Evolutionary conservation across 2,888 invertebrate genomes (phyloP), one percentile per base, ranked within the genome.

Genomic region (Amitus sp.): DNA sequence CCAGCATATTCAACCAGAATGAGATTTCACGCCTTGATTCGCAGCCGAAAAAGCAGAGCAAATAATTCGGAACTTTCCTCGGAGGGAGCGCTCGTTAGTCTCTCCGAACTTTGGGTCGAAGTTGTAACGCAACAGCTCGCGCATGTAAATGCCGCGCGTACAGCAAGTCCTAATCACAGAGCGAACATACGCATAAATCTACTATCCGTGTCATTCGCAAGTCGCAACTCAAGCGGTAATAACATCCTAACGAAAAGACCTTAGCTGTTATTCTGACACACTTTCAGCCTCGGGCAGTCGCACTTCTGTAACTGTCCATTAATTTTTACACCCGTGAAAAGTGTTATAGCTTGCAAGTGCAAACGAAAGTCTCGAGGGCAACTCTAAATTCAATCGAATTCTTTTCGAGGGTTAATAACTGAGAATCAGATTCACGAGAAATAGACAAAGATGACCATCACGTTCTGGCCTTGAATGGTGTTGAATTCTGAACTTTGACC

Each of bases 161-260:
- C 74, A 70, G 74, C 68, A 72, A 70, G 69, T 73, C 69, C 77
- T 79, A 80, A 80, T 79, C 79, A 80, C 75, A 78, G 77, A 77
- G 77, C 73, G 65, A 67, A 70, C 60, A 66, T 40, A 53, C 63
- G 66, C 71, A 75, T 80, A 80, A 80, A 80, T 80, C 78, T 75
- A 58, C 40, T 13, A 37, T 56, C 61, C 67, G 73, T 79, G 80
- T 79, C 80, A 79, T 79, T 80, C 73, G 73, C 65, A 71, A 77
- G 72, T 75, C 73, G 66, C 80, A 77, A 79, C 74, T 78, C 78
- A 77, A 68, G 62, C 71, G 75, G 73, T 80, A 81, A 80, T 81
- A 78, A 80, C 72, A 80, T 76, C 73, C 71, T 73, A 68, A 69
- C 53, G 62, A 65, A 68, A 62, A 65, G 68, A 66, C 65, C 72